phyloP scores from a whole-genome alignment of 2,113 vertebrate genomes.

The Antennarius striatus region DNA sequence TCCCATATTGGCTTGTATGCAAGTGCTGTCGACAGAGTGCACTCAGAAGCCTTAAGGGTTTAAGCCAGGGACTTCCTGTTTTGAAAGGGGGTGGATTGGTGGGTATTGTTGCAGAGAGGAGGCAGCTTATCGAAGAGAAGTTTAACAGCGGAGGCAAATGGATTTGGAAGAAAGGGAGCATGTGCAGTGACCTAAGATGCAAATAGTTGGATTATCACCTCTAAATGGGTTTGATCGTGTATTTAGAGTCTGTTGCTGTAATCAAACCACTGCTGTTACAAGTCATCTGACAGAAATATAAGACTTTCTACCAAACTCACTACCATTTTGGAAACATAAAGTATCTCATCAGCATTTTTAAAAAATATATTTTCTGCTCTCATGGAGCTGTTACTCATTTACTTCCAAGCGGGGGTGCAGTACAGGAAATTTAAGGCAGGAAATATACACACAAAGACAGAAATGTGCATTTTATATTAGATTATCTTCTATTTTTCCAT shows the following conservation, averaged over 20 bases:
- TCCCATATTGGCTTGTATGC: conserved; percentile 33
- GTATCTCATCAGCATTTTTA: conserved; percentile 29
- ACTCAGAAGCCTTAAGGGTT: conserved; percentile 21
- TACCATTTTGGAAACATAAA: conserved; percentile 37
- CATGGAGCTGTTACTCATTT: not conserved
- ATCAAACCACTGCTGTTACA: conserved; percentile 6
- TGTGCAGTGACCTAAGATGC: not conserved
- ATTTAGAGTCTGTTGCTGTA: not conserved
- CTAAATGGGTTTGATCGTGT: not conserved
- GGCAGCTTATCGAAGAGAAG: conserved; percentile 18
- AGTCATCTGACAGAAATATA: conserved; percentile 40
- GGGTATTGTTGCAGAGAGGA: conserved; percentile 38
- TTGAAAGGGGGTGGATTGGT: conserved; percentile 56
- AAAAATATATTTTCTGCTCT: conserved; percentile 3
- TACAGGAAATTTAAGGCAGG: not conserved
- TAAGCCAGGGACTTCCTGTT: conserved; percentile 61
- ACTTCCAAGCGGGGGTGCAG: not conserved
- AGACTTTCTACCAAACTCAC: not conserved
- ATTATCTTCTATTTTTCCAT: not conserved
- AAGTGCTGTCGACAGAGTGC: conserved; percentile 48
- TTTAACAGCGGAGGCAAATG: conserved; percentile 38
- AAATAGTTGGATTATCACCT: conserved; percentile 1
- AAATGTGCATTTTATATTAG: not conserved
- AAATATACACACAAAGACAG: not conserved
- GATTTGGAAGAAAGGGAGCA: conserved; percentile 41